Evolutionary conservation across 2,113 vertebrate genomes (phyloP).

Genomic region (Pterocles orientalis): DNA sequence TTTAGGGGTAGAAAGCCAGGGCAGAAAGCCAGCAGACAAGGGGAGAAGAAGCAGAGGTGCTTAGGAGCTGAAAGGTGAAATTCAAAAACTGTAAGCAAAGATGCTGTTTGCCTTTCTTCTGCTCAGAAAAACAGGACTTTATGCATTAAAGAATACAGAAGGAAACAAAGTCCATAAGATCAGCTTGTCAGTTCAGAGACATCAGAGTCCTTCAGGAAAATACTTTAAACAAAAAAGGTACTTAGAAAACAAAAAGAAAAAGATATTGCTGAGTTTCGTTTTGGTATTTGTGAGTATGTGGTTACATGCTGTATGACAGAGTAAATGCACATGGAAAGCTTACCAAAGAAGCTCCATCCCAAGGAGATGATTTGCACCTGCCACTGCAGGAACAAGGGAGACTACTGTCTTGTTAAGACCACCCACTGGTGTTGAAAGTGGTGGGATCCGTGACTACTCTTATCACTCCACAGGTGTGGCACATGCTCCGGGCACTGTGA

Average conservation of each 20-base stretch:
- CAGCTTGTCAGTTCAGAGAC: neutral
- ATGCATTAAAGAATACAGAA: neutral
- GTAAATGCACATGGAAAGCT: neutral
- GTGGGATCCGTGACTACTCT: fast-evolving
- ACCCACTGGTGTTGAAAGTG: neutral
- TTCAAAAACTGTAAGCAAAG: neutral
- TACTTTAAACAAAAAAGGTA: neutral
- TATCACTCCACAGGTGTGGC: fast-evolving
- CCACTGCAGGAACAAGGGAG: neutral
- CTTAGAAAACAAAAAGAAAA: neutral
- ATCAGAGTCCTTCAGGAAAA: neutral
- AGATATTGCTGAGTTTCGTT: neutral
- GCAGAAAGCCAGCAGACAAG: neutral
- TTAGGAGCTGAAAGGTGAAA: neutral
- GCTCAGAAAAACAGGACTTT: neutral
- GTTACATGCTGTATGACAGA: neutral
- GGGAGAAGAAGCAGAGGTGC: neutral
- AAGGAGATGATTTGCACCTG: neutral
- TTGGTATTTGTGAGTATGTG: neutral
- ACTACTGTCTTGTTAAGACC: neutral
- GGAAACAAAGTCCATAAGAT: neutral
- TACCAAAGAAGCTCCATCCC: neutral
- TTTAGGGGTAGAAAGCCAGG: neutral
- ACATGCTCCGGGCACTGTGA: neutral
- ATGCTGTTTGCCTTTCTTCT: neutral